A percentile compares a stretch with the other conserved stretches of the same genome.
These are phyloP conservation scores for Chrysina gloriosa DNA, from an alignment of 2,888 invertebrate genomes.

Conservation along the genomic window DNA sequence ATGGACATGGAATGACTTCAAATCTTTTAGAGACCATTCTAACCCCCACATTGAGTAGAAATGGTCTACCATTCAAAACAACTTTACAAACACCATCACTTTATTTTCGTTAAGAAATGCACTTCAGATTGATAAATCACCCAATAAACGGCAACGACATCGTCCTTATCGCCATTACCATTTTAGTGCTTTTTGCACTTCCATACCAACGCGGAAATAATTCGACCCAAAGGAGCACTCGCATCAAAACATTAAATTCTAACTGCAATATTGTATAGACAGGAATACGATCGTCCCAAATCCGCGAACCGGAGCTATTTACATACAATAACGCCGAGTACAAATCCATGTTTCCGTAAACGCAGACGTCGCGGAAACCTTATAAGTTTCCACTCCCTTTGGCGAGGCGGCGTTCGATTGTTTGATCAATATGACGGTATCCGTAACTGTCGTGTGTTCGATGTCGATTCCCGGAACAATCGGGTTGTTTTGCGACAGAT, in stretches of 20 bases:
- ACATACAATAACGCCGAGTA: constrained; percentile 15
- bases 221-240: too few relatives aligned
- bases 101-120: too few relatives aligned
- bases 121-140: too few relatives aligned
- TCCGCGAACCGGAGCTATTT: not conserved
- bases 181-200: too few relatives aligned
- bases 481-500: not conserved
- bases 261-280: not conserved
- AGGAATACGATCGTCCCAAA: not conserved
- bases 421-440: constrained; percentile 7
- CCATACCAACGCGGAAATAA: too few relatives aligned
- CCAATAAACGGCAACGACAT: too few relatives aligned
- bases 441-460: not conserved
- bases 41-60: too few relatives aligned
- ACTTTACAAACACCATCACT: too few relatives aligned
- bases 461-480: not conserved
- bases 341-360: not conserved
- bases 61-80: too few relatives aligned
- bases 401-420: constrained; percentile 11
- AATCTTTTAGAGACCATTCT: too few relatives aligned
- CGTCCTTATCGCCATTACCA: too few relatives aligned
- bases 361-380: constrained; percentile 4
- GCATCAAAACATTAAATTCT: not conserved
- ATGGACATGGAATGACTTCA: too few relatives aligned
- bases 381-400: constrained; percentile 14